Percentiles rank a stretch among this genome's conserved stretches.
These are phyloP conservation scores for Indicator maculatus DNA, from an alignment of 2,113 vertebrate species.

Conservation along the genomic window DNA sequence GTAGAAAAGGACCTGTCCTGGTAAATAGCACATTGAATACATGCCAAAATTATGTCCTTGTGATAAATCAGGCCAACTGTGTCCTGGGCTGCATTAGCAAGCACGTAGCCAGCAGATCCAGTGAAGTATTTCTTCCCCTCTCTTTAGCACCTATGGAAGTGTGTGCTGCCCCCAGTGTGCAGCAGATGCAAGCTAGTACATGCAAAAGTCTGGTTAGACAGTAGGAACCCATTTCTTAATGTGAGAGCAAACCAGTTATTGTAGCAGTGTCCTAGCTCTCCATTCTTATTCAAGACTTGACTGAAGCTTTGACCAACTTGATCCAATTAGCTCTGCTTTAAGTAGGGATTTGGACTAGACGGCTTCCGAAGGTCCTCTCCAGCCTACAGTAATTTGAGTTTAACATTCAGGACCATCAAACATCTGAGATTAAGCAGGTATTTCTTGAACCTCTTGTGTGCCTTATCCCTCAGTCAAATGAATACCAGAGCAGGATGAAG, in stretches of 20 bases:
- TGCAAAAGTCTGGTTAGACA: background rate
- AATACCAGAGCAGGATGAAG: background rate
- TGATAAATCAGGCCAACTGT: background rate
- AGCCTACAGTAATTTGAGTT: background rate
- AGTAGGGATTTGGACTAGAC: background rate
- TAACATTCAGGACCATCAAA: background rate
- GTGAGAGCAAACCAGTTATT: background rate
- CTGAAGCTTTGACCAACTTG: background rate
- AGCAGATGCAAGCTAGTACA: background rate
- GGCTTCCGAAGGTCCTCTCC: too few species aligned
- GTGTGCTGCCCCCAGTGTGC: background rate
- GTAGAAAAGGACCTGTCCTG: background rate
- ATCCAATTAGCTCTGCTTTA: background rate
- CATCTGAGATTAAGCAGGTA: background rate
- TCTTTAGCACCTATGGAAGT: background rate
- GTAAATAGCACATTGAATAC: background rate
- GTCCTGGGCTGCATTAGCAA: background rate
- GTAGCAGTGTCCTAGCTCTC: background rate
- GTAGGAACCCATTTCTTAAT: background rate
- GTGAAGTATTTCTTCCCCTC: background rate
- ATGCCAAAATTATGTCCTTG: background rate
- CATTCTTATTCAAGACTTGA: background rate
- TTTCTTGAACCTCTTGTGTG: background rate
- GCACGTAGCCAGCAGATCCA: background rate
- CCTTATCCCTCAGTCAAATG: background rate